Evolutionary conservation across 2,797 vertebrate species (phyloP).

Genomic region (Acanthiza pusilla): DNA sequence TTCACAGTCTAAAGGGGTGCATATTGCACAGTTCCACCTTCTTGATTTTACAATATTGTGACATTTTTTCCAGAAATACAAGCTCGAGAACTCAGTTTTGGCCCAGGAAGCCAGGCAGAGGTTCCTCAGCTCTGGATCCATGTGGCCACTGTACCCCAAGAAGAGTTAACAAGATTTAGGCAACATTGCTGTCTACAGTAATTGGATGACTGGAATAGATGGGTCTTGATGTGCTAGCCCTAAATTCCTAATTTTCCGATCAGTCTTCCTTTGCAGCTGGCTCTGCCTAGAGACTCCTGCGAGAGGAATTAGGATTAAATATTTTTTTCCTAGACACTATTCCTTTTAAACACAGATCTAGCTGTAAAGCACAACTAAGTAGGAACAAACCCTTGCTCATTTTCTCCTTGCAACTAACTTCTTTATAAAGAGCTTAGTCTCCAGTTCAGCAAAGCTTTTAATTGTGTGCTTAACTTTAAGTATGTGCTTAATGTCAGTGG

Average conservation of each 20-base stretch:
- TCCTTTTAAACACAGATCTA: slow-evolving; percentile 1
- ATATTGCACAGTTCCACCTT: not conserved
- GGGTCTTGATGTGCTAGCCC: not conserved
- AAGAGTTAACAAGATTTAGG: not conserved
- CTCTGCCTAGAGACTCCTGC: not conserved
- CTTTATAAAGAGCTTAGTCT: slow-evolving; percentile 20
- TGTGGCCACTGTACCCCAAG: not conserved
- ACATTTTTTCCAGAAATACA: not conserved
- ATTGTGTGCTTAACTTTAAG: slow-evolving; percentile 55
- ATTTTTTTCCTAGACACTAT: not conserved
- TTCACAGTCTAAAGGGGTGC: not conserved
- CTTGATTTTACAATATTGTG: not conserved
- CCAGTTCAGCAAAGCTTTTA: slow-evolving; percentile 39
- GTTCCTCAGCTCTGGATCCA: not conserved
- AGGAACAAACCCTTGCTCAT: slow-evolving; percentile 8
- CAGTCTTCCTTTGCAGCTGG: not conserved
- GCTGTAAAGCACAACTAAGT: not conserved
- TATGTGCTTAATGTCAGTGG: slow-evolving; percentile 42
- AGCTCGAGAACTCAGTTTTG: not conserved
- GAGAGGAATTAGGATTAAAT: slow-evolving; percentile 26
- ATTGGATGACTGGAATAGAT: not conserved
- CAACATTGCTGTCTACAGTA: not conserved
- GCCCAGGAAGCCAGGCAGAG: not conserved
- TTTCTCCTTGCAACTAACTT: slow-evolving; percentile 29
- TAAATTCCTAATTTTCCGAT: not conserved